Conservation (phyloP, 1,140 invertebrate species). For the honey bee (Apis mellifera) region Amel_HAv3.1 CM009931.2:21936001-21936500, state of each 20-base stretch:
- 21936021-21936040: constrained; percentile 38
- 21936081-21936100: constrained; percentile 58
- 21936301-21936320: constrained; percentile 24
- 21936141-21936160: constrained; percentile 48
- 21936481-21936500: not conserved
- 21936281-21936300: constrained; percentile 37
- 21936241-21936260: constrained; percentile 39
- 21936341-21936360: too few species aligned
- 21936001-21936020: constrained; percentile 60
- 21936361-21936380: not conserved
- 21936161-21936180: constrained; percentile 60
- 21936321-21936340: constrained; percentile 8
- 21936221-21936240: constrained; percentile 53
- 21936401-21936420: constrained; percentile 26
- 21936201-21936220: constrained; percentile 67
- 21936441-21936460: not conserved
- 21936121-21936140: constrained; percentile 61
- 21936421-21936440: not conserved
- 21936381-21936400: constrained; percentile 32
- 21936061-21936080: constrained; percentile 27
- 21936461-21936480: constrained; percentile 56
- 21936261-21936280: constrained; percentile 55
- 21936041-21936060: not conserved
- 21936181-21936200: constrained; percentile 59
- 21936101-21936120: constrained; percentile 62